phyloP scores from a whole-genome alignment of 2,797 vertebrate genomes.

The Acipenser transmontanus region DNA sequence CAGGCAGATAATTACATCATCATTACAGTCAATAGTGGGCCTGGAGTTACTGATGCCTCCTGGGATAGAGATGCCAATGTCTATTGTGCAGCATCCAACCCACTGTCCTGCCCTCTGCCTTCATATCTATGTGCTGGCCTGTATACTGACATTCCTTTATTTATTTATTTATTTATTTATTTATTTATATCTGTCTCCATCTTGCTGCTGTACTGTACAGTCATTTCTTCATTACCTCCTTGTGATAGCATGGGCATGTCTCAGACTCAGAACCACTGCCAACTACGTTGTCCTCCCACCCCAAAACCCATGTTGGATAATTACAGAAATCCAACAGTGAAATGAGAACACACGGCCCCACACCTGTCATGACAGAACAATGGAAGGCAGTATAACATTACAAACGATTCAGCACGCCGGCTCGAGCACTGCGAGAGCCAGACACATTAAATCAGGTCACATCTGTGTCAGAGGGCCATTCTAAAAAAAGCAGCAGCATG shows the following conservation, averaged over 20 bases:
- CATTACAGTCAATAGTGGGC: constrained; percentile 45
- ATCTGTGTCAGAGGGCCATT: constrained; percentile 12
- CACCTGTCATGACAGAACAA: constrained; percentile 4
- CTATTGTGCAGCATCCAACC: constrained; percentile 10
- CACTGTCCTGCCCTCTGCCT: neutral
- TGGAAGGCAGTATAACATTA: constrained; percentile 4
- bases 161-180: no score
- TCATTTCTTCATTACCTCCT: no score
- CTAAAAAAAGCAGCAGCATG: constrained; percentile 14
- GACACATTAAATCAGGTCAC: constrained; percentile 15
- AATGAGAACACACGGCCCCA: constrained; percentile 9
- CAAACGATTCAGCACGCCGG: neutral
- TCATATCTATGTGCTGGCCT: constrained; percentile 6
- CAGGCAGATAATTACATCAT: constrained; percentile 34
- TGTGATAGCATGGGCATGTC: no score
- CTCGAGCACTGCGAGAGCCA: neutral
- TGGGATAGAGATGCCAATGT: neutral
- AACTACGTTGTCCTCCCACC: no score
- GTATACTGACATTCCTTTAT: constrained; percentile 1
- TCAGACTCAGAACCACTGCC: no score
- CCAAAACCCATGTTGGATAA: no score
- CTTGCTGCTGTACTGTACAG: neutral
- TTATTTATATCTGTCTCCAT: neutral
- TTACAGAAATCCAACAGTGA: no score
- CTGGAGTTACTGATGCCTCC: neutral